These are phyloP conservation scores for Jaculus jaculus DNA, from an alignment of 2,113 vertebrate species.

Conservation along the genomic window DNA sequence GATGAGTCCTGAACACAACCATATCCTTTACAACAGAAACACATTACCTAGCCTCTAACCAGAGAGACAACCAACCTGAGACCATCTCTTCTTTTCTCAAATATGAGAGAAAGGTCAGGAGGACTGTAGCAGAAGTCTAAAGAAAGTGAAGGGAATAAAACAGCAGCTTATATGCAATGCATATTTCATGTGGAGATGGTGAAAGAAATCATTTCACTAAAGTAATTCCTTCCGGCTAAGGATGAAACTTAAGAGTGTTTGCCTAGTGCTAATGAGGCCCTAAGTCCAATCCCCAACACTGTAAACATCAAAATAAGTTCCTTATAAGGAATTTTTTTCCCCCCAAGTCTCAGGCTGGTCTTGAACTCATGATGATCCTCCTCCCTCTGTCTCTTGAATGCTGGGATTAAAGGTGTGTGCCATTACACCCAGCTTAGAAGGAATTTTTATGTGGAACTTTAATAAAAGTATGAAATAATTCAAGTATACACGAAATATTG, in stretches of 20 bases:
- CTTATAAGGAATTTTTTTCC: no score
- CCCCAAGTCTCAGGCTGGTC: no score
- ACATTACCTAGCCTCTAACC: background rate
- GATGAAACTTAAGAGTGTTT: background rate
- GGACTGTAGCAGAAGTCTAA: background rate
- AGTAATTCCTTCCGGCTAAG: background rate
- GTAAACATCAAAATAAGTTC: no score
- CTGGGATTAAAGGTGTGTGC: no score
- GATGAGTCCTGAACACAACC: background rate
- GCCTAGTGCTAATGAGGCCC: background rate
- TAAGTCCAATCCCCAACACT: no score
- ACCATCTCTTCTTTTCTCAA: conserved; percentile 42
- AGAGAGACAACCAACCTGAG: conserved; percentile 11
- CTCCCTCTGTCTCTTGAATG: no score
- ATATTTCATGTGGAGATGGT: background rate
- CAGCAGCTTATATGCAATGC: background rate
- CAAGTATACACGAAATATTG: background rate
- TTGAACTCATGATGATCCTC: no score
- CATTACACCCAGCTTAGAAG: no score
- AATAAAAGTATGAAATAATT: conserved; percentile 27
- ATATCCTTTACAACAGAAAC: conserved; percentile 8
- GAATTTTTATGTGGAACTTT: background rate
- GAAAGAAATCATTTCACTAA: background rate
- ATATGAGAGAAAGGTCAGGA: background rate
- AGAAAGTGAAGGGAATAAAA: background rate